Base-by-base conservation (phyloP, 2,797 vertebrate species). In the Pogoniulus pusillus region DNA sequence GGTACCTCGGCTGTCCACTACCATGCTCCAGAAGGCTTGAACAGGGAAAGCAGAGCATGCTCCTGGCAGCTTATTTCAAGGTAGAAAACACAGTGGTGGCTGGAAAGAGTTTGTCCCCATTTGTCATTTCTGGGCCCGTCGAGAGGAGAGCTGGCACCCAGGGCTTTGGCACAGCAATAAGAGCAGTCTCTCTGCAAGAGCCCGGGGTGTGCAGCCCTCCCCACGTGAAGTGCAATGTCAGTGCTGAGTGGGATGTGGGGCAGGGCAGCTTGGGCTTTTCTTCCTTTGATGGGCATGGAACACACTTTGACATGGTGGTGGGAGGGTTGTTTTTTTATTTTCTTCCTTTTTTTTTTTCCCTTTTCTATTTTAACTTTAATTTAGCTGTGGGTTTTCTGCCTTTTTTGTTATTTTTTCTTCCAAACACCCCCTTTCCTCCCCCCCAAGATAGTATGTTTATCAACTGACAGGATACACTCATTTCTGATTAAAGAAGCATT, bases 281-380 rank as follows among this genome's bases (percentile, higher is more conserved):
- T 94, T 95, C 92, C 91, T 94, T 93, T 91, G 92, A 86, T 93
- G 87, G 90, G 82, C 88, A 94, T 89, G 62, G 71, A 93, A 72
- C 64, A 88, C 5, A 0, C 69, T 85, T 95, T 27, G 22, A 70
- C 74, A 47, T 34, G 14, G 43, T 34, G 14, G 43, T 19, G 75
- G 0, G 3, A 70, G 60, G 19, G 14, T 16, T 79, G 74, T 4
- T 2, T n/a, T 60, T 92, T 88, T 84, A 34, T 90, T 89, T 71
- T 45, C 6, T 73, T 27, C 11, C 4, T 4, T 1, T 5, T 7
- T 16, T 9, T 24, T 7, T 9, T 2, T 4, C 1, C 15, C 15
- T 68, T 55, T 59, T 22, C 29, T 64, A 10, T 78, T 91, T 90
- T 76, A 78, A 64, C 68, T 49, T 82, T 81, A 29, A 69, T 87